These are phyloP conservation scores for Drosophila sulfurigaster DNA, from an alignment of 1,140 invertebrate genomes.

Conservation along the genomic window DNA sequence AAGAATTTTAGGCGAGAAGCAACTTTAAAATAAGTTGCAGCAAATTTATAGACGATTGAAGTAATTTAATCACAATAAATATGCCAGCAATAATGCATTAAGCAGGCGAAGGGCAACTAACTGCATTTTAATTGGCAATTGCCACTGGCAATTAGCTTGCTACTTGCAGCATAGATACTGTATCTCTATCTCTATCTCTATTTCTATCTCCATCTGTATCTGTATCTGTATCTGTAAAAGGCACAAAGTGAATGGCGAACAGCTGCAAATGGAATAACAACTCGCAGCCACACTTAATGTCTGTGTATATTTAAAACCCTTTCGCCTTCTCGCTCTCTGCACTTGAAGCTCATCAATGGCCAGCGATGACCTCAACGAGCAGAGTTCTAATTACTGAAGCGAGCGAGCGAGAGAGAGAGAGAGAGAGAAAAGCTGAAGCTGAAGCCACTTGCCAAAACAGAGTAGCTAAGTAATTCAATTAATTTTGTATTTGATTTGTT, in stretches of 20 bases:
- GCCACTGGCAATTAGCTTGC: slow-evolving; percentile 44
- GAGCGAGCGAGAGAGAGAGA: not conserved
- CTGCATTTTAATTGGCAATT: slow-evolving; percentile 55
- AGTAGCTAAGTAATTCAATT: slow-evolving; percentile 20
- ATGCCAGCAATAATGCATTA: slow-evolving; percentile 34
- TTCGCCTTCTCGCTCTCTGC: slow-evolving; percentile 3
- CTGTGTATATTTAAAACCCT: not conserved
- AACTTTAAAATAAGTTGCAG: not conserved
- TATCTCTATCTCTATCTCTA: not conserved
- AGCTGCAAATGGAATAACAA: not conserved
- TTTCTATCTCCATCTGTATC: not conserved
- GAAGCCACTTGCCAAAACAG: not conserved
- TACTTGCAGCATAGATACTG: slow-evolving; percentile 3
- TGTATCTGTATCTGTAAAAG: not conserved
- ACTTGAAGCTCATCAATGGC: slow-evolving; percentile 13
- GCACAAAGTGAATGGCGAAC: not conserved
- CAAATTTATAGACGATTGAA: slow-evolving; percentile 28
- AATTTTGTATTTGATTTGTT: slow-evolving; percentile 2
- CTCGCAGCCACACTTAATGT: not conserved
- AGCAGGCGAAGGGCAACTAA: slow-evolving; percentile 22
- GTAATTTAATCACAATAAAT: slow-evolving; percentile 44
- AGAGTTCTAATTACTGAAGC: slow-evolving; percentile 23
- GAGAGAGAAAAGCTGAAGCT: no score
- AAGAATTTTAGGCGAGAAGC: not conserved
- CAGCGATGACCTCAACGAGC: slow-evolving; percentile 6